Evolutionary conservation across 2,113 vertebrate species (phyloP).

Genomic region (Oophaga pumilio): DNA sequence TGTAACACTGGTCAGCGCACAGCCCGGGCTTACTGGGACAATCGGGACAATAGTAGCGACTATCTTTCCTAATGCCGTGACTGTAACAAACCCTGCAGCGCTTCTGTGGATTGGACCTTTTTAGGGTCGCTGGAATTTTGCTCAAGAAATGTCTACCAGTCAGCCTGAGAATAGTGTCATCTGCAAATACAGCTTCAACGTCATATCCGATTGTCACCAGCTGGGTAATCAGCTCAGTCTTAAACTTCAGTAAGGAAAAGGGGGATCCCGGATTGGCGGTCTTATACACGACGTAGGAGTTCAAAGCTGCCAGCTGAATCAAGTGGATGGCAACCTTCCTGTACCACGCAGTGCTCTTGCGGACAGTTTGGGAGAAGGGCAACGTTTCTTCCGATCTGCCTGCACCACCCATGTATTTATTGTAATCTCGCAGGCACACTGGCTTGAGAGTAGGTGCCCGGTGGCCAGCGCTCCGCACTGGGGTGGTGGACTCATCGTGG

Average conservation of each 20-base stretch:
- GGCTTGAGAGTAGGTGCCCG: background rate
- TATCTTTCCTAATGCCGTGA: background rate
- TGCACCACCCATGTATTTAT: background rate
- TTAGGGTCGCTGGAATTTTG: background rate
- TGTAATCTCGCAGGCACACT: conserved; percentile 17
- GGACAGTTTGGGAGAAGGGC: background rate
- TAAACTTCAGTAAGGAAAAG: background rate
- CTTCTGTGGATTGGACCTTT: background rate
- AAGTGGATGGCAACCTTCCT: conserved; percentile 10
- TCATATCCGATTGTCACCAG: background rate
- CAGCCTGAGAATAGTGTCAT: background rate
- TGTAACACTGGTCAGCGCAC: background rate
- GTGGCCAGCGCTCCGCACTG: background rate
- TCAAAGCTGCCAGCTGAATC: background rate
- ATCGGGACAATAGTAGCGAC: conserved; percentile 7
- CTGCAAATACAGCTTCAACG: background rate
- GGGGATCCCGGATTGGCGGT: background rate
- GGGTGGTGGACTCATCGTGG: background rate
- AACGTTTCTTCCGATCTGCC: background rate
- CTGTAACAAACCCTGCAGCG: background rate
- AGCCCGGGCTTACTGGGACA: background rate
- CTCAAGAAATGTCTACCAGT: background rate
- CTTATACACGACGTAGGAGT: conserved; percentile 5
- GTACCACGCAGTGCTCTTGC: background rate
- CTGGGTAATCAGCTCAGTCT: background rate